A percentile compares a stretch with the other conserved stretches of the same genome.
phyloP scores from a whole-genome alignment of 1,140 invertebrate genomes.

The Adelges cooleyi region DNA sequence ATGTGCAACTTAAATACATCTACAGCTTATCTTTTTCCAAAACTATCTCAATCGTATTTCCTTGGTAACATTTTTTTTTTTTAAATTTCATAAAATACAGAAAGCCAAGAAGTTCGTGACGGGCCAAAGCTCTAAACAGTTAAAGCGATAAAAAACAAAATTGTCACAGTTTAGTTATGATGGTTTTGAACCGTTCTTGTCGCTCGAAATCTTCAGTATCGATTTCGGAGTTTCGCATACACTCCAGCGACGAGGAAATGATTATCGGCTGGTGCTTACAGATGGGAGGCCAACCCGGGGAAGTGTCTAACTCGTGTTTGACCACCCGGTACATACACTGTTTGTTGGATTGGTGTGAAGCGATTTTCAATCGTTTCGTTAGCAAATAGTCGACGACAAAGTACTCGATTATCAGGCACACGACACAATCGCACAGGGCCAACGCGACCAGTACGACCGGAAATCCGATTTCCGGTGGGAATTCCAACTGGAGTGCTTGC shows the following conservation, averaged over 20 bases:
- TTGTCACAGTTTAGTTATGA: neutral
- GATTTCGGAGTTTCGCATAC: conserved; percentile 25
- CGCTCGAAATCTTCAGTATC: conserved; percentile 17
- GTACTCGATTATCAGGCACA: conserved; percentile 33
- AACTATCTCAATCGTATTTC: too few relatives aligned
- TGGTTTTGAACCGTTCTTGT: conserved; percentile 11
- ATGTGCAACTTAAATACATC: too few relatives aligned
- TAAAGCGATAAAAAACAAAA: too few relatives aligned
- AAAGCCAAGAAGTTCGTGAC: too few relatives aligned
- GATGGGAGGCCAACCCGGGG: conserved; percentile 21
- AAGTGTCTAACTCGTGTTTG: neutral
- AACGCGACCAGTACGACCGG: conserved; percentile 32
- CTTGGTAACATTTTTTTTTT: too few relatives aligned
- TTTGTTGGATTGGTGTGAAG: neutral
- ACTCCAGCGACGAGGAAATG: conserved; percentile 12
- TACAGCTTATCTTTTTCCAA: too few relatives aligned
- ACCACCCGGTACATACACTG: neutral
- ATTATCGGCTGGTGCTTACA: conserved; percentile 23
- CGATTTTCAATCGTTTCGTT: conserved; percentile 23
- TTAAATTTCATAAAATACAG: too few relatives aligned
- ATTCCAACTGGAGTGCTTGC: conserved; percentile 32
- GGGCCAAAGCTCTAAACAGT: too few relatives aligned
- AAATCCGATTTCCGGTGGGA: conserved; percentile 32
- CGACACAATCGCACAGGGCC: conserved; percentile 32
- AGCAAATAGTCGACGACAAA: conserved; percentile 34